Base-by-base conservation (phyloP, 1,140 invertebrate species). In the Megalonaias nervosa region DNA sequence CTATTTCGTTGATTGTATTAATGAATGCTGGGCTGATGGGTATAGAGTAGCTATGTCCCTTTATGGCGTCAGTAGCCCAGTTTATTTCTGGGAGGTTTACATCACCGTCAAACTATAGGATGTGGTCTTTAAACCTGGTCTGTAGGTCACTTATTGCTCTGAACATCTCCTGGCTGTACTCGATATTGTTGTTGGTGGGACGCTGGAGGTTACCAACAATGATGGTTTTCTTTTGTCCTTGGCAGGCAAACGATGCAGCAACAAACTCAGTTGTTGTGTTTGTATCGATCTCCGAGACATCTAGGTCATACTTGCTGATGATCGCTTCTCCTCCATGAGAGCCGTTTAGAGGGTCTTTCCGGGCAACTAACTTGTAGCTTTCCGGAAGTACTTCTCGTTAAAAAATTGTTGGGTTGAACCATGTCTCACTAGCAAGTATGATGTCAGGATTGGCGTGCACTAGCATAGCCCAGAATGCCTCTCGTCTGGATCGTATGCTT, bases 1-100 rank as follows among this genome's bases (percentile, higher is more conserved):
- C 58, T 5, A 72, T 62, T 26, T 72, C 58, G 12, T 72, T 72
- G 21, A 72, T 62, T 11, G 70, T 72, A 26, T 72, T 26, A 48
- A 61, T 61, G 11, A 61, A 72, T 9, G 23, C 31, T 58, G 61
- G 58, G 60, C 61, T 73, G 13, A 66, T 64, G 38, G 48, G 57
- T 1, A 71, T 11, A 23, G 6, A 26, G 26, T 66, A 66, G 19
- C 11, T 19, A 58, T 70, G 2, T 19, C 48, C 14, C 23, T n/a
- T 21, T 21, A 55, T 73, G 71, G 56, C 48, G 70, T 71, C 69
- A 26, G 69, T 60, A 14, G 57, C 3, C 60, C 70, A 61, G 58
- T 71, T 56, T 68, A 68, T 57, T 56, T 56, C 55, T 2, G 67
- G 55, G 56, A 68, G 14, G n/a, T 23, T 38, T 26, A 1, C 66